Evolutionary conservation across 35 echinoderm and acorn worm genomes (phyloP), one percentile per base, ranked within the genome.

Genomic region (Apostichopus californicus): DNA sequence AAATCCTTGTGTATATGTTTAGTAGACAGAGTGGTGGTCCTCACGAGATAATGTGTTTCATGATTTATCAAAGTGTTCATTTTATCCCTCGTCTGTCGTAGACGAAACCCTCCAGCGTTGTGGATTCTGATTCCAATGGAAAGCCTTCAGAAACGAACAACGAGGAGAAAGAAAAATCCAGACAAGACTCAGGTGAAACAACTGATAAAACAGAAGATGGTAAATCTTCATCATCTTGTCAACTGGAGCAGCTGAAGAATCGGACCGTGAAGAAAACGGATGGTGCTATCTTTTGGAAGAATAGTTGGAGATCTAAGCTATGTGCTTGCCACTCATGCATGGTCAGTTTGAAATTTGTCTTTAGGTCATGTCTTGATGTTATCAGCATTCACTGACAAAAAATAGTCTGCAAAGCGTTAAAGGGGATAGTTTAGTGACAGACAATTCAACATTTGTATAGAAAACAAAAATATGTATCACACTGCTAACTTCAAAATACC

Each of bases 251-350:
- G 21, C 83, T 98, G 56, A 94, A 93, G 66, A 86, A 80, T 34
- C 91, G 94, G 55, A 77, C 68, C 55, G 64, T 98, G 14, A 82
- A 87, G 18, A 92, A 75, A 68, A 87, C 22, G 56, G 77, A 94
- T 5, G 92, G 93, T 92, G 92, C 96, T 1, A 83, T 92, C 8
- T 98, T 98, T 80, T 98, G 96, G 96, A 86, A 93, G 11, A 83
- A 55, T 25, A 91, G 93, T 28, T 98, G 96, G 96, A 95, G 96
- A 64, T 79, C 70, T 52, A 98, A 98, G 79, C 90, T 98, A 15
- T 98, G 96, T 95, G 80, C 79, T 9, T 98, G 96, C 70, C 54
- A 64, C 12, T 81, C 93, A 57, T 98, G 96, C 57, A 94, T 95
- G 96, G 96, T 95, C 90, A 68, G 90, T 25, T 20, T 86, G 9